Base-by-base conservation (phyloP, 2,113 vertebrate species). In the Lanius collurio region DNA sequence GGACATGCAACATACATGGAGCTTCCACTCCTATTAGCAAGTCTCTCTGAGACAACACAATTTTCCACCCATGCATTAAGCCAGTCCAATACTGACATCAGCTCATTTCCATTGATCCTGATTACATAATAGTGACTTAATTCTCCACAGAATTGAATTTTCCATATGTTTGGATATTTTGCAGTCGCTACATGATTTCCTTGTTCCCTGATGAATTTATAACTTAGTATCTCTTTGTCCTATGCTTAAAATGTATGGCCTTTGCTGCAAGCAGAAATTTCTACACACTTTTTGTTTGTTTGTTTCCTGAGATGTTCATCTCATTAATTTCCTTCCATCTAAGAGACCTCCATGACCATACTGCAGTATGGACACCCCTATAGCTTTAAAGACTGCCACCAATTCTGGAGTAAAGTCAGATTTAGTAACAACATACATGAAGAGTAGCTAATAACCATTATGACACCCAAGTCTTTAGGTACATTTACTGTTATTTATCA, bases 61-160 rank as follows among this genome's bases (percentile, higher is more conserved):
- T 95, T 97, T 95, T 93, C 92, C 95, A 82, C 52, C 81, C 89
- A 53, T 95, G 82, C 95, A 95, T 95, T 97, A 97, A 89, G 68
- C 79, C 82, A 90, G 93, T 95, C 93, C 90, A 96, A 93, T 95
- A 97, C 88, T 95, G 94, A 95, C 93, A 93, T 95, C 86, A 96
- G 83, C 75, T 94, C 62, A 60, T 96, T 96, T 90, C 94, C 89
- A 96, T 96, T 82, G 95, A 96, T 94, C 79, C 59, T 8, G 26
- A 84, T 97, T 96, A 94, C 74, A 89, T 93, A 96, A 96, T 4
- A 88, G 83, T 94, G 92, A 97, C 89, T 96, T 95, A 93, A 96
- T 79, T 95, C 90, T 65, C 92, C 80, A 95, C 2, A 89, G 87
- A 92, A 96, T 89, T 93, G 94, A 92, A 91, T 96, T 95, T 96